Conservation (phyloP, 1,140 invertebrate genomes). For the Trachelipus rathkii region DNA sequence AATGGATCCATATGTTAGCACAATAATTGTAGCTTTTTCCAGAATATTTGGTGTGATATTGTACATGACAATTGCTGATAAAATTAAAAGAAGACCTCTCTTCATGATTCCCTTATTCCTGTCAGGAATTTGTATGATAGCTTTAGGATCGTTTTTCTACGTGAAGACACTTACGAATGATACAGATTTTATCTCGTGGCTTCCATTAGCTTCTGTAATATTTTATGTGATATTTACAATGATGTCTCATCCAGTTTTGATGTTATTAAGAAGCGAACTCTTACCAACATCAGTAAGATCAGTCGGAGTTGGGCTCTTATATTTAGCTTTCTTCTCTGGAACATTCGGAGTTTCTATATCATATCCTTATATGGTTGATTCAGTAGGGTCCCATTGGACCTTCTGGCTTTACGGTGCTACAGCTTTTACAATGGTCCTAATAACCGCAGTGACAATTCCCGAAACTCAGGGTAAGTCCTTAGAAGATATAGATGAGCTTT, state of each 20-base stretch:
- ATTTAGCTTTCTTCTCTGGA: slow-evolving; percentile 32
- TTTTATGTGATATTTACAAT: slow-evolving; percentile 33
- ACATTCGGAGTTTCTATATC: slow-evolving; percentile 28
- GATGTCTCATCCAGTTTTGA: slow-evolving; percentile 3
- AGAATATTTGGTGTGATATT: slow-evolving; percentile 29
- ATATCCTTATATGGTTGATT: slow-evolving; percentile 33
- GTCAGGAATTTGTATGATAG: slow-evolving; percentile 21
- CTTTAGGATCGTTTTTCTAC: slow-evolving; percentile 37
- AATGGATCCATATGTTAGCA: slow-evolving; percentile 30
- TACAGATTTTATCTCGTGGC: slow-evolving; percentile 23
- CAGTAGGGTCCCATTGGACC: slow-evolving; percentile 34
- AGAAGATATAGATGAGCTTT: slow-evolving; percentile 18
- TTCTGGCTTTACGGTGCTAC: slow-evolving; percentile 31
- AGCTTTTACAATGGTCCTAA: slow-evolving; percentile 27
- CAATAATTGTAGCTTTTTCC: slow-evolving; percentile 27
- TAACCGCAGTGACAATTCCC: slow-evolving; percentile 24
- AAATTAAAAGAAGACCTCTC: slow-evolving; percentile 25
- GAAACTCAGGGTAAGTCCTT: slow-evolving; percentile 33
- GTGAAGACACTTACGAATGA: slow-evolving; percentile 16
- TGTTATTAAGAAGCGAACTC: slow-evolving; percentile 34
- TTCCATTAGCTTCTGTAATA: slow-evolving; percentile 30
- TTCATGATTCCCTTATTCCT: slow-evolving; percentile 21
- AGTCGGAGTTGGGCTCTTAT: slow-evolving; percentile 27
- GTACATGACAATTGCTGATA: slow-evolving; percentile 31
- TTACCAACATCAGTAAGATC: slow-evolving; percentile 32